phyloP scores from a whole-genome alignment of 2,888 invertebrate species.

The Epiblema foenella region DNA sequence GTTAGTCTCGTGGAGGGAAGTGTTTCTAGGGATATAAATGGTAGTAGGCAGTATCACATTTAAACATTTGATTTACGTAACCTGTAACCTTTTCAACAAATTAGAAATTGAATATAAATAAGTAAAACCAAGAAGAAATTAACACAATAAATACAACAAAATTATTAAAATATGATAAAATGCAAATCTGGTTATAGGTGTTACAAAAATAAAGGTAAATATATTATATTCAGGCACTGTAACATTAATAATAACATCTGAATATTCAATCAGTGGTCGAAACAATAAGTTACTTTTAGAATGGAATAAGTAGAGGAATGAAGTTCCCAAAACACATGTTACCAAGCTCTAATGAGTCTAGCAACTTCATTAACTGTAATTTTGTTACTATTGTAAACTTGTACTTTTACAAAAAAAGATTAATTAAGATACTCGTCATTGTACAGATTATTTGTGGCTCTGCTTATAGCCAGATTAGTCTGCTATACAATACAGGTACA shows the following conservation, averaged over 20 bases:
- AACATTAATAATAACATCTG: conserved; percentile 20
- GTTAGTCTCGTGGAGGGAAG: neutral
- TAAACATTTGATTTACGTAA: neutral
- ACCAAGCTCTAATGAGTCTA: neutral
- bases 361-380: neutral
- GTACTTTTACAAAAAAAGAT: conserved; percentile 8
- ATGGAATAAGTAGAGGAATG: conserved; percentile 1
- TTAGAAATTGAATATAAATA: conserved; percentile 14
- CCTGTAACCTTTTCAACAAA: conserved; percentile 11
- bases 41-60: neutral
- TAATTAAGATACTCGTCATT: neutral
- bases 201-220: conserved; percentile 46
- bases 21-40: conserved; percentile 2
- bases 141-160: conserved; percentile 45
- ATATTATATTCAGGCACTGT: conserved; percentile 24
- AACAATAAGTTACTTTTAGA: conserved; percentile 24
- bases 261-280: neutral
- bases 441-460: neutral
- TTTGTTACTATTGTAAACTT: neutral
- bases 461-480: neutral
- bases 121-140: conserved; percentile 17
- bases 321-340: conserved; percentile 7
- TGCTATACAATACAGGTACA: neutral
- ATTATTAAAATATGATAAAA: conserved; percentile 45
- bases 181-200: conserved; percentile 48